Evolutionary conservation across 1,140 invertebrate species (phyloP).

Genomic region (Sogatella furcifera): DNA sequence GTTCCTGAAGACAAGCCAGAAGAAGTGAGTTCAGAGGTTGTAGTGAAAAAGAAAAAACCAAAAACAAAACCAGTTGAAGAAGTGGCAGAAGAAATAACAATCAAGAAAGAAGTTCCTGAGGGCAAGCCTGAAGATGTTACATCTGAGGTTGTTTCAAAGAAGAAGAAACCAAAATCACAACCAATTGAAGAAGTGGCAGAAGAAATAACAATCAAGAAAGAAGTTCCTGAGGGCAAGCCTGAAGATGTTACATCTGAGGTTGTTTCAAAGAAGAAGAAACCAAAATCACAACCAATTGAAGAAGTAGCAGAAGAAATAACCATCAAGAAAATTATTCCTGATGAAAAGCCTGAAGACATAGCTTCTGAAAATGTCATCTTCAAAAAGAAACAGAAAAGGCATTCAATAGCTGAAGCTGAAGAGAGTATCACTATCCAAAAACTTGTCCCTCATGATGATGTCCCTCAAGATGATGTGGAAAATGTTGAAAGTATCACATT

Average conservation of each 20-base stretch:
- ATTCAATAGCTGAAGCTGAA: conserved; percentile 5
- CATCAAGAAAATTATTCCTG: conserved; percentile 25
- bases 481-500: conserved; percentile 21
- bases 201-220: conserved; percentile 24
- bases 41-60: conserved; percentile 28
- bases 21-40: conserved; percentile 29
- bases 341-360: conserved; percentile 27
- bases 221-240: conserved; percentile 24
- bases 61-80: conserved; percentile 20
- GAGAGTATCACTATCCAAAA: conserved; percentile 18
- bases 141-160: conserved; percentile 28
- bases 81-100: conserved; percentile 26
- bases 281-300: conserved; percentile 26
- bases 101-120: conserved; percentile 25
- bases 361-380: conserved; percentile 18
- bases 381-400: conserved; percentile 24
- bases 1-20: conserved; percentile 23
- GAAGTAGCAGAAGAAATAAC: conserved; percentile 30
- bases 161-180: conserved; percentile 30
- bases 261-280: conserved; percentile 32
- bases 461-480: conserved; percentile 10
- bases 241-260: conserved; percentile 29
- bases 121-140: conserved; percentile 24
- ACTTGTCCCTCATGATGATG: conserved; percentile 25
- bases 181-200: conserved; percentile 31